Evolutionary conservation across 1,140 invertebrate genomes (phyloP), one percentile per base, ranked within the genome.

Genomic region (Drosophila burlai): DNA sequence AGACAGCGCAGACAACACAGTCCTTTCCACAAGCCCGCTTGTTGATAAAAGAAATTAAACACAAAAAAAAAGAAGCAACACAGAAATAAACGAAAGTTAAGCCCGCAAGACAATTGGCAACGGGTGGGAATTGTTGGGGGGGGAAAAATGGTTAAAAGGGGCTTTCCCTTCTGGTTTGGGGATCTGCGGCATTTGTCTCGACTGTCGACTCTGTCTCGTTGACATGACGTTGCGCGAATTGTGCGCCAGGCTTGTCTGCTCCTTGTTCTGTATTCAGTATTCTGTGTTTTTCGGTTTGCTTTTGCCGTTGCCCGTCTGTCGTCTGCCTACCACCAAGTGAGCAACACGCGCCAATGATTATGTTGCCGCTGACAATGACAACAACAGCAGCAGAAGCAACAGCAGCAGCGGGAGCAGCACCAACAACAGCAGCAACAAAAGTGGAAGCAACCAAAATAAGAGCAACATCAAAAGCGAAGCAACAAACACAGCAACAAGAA

Each of bases 331-430:
- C 78, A 74, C 73, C 78, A 74, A 89, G 84, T 89, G 84, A 87
- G 85, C 84, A 87, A 89, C 84, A 87, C 84, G 85, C 84, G 84
- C 84, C 84, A 76, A 89, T 87, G 84, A 87, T 87, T 87, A 87
- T 87, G 84, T 87, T 83, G 83, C 80, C 69, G 80, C 68, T 78
- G 72, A 89, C 80, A 87, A 81, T 78, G 50, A 72, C 73, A 68
- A 62, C 76, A 80, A 52, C 62, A 71, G 46, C 61, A 62, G 47
- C 55, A 68, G 13, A 26, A 42, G 11, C 63, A 65, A 38, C 52
- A 21, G 13, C 7, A 38, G 13, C 38, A 11, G 9, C 4, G 26
- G 26, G 8, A 45, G 40, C 6, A 46, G 6, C 46, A 42, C 16
- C 63, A 69, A 34, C 55, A 54, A 4, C 3, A 9, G 24, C 36